These are phyloP conservation scores for Lomographa bimaculata DNA, from an alignment of 2,888 invertebrate species.

Conservation along the genomic window DNA sequence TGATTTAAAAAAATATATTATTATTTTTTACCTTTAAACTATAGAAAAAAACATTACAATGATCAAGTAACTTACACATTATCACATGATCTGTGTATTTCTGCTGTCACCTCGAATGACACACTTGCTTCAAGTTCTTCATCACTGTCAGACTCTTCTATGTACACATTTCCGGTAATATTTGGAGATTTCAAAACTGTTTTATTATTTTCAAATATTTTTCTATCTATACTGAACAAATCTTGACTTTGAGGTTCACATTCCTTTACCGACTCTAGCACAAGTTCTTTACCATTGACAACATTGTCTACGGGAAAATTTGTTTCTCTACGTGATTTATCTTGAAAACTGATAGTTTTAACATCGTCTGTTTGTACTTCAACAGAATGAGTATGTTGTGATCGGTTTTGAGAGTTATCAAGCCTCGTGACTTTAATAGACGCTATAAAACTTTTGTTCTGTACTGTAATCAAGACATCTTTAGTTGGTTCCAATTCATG, in stretches of 20 bases:
- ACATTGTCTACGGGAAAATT: too few species aligned
- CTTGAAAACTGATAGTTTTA: too few species aligned
- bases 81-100: constrained; percentile 57
- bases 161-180: constrained; percentile 39
- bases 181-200: constrained; percentile 3
- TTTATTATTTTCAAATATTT: neutral
- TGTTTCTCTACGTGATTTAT: too few species aligned
- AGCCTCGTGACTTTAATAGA: constrained; percentile 50
- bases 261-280: constrained; percentile 1
- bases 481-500: constrained; percentile 22
- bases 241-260: constrained; percentile 35
- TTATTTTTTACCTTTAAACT: too few species aligned
- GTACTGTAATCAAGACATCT: constrained; percentile 54
- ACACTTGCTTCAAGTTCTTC: constrained; percentile 40
- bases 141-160: constrained; percentile 67
- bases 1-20: too few species aligned
- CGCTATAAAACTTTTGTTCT: constrained; percentile 46
- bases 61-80: constrained; percentile 60
- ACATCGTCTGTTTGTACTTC: constrained; percentile 61
- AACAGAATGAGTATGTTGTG: constrained; percentile 38
- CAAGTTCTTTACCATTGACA: constrained; percentile 11
- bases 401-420: constrained; percentile 25
- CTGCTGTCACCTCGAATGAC: constrained; percentile 53
- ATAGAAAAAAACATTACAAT: too few species aligned
- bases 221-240: constrained; percentile 33